Conservation (phyloP, 2,113 vertebrate genomes). For the Pseudorasbora parva region DNA sequence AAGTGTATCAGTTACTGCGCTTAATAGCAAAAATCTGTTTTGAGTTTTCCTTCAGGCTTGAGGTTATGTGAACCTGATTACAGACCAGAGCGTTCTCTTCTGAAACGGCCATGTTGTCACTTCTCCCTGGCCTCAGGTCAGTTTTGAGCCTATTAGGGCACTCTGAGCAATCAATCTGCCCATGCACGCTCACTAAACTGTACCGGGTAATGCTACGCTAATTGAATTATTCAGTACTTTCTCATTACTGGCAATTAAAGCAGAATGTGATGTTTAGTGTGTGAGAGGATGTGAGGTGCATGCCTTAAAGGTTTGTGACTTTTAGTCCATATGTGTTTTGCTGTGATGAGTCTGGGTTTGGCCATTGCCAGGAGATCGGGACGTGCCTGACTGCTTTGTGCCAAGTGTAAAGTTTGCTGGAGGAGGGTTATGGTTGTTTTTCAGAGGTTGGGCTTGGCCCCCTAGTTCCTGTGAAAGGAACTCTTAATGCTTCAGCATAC, state of each 20-base stretch:
- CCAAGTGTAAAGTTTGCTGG: no score
- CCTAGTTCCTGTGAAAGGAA: no score
- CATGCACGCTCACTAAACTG: neutral
- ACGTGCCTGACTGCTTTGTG: no score
- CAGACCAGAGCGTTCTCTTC: slow-evolving; percentile 14
- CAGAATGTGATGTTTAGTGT: neutral
- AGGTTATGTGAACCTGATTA: slow-evolving; percentile 27
- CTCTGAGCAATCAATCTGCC: slow-evolving; percentile 4
- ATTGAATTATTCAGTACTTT: slow-evolving; percentile 17
- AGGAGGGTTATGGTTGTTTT: no score
- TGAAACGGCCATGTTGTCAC: slow-evolving; percentile 9
- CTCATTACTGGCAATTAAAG: neutral
- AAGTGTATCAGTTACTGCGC: slow-evolving; percentile 27
- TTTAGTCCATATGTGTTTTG: slow-evolving; percentile 2
- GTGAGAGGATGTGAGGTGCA: slow-evolving; percentile 8
- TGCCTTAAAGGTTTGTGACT: slow-evolving; percentile 15
- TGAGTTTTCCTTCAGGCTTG: neutral
- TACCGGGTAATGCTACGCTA: slow-evolving; percentile 4
- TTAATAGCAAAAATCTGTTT: slow-evolving; percentile 44
- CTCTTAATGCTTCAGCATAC: no score
- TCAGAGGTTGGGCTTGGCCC: no score
- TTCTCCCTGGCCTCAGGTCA: slow-evolving; percentile 30
- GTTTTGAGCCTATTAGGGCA: slow-evolving; percentile 18
- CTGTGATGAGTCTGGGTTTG: no score
- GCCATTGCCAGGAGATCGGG: no score